These are phyloP conservation scores for Halictus ligatus DNA, from an alignment of 2,888 invertebrate genomes.

Conservation along the genomic window DNA sequence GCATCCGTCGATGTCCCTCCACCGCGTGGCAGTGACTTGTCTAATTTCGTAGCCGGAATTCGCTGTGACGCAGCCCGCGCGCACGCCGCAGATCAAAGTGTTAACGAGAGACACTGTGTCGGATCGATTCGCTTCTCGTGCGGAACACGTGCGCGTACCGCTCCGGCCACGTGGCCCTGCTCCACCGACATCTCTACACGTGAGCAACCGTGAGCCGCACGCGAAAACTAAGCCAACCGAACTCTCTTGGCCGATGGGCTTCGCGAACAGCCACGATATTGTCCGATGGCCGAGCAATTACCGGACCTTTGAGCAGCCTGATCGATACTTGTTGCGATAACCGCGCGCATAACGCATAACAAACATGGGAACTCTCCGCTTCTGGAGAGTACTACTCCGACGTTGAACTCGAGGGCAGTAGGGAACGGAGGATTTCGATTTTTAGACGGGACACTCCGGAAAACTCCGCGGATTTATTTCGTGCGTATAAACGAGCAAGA, in stretches of 20 bases:
- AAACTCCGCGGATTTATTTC: neutral
- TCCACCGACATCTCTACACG: conserved; percentile 48
- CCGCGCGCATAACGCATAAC: neutral
- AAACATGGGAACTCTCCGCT: neutral
- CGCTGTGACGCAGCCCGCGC: conserved; percentile 22
- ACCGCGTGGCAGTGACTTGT: neutral
- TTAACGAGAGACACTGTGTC: conserved; percentile 49
- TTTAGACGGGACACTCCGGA: neutral
- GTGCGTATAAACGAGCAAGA: neutral
- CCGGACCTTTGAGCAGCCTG: neutral
- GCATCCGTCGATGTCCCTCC: neutral
- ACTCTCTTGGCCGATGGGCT: conserved; percentile 37
- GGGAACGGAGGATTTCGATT: neutral
- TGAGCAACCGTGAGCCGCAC: conserved; percentile 42
- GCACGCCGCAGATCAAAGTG: conserved; percentile 53
- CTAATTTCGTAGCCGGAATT: conserved; percentile 37
- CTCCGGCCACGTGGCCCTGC: conserved; percentile 61
- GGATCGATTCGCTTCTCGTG: conserved; percentile 57
- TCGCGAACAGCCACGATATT: neutral
- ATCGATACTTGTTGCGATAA: neutral
- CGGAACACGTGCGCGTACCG: conserved; percentile 60
- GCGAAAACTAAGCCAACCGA: conserved; percentile 40
- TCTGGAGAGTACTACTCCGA: neutral
- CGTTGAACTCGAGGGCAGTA: neutral
- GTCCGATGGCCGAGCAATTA: conserved; percentile 20